These are phyloP conservation scores for Melanotus villosus DNA, from an alignment of 2,888 invertebrate species.

Conservation along the genomic window DNA sequence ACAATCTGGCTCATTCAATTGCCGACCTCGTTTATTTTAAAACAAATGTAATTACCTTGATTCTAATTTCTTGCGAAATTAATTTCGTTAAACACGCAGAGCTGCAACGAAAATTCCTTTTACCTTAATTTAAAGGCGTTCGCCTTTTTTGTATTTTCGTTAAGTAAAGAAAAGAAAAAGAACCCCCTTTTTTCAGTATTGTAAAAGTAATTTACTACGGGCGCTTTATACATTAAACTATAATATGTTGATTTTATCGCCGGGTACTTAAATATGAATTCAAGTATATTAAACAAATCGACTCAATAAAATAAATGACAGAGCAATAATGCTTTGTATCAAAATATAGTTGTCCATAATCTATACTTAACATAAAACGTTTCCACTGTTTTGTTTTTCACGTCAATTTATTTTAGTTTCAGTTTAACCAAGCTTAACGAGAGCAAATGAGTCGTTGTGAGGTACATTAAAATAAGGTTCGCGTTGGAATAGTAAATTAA, in stretches of 20 bases:
- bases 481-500: conserved; percentile 45
- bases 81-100: conserved; percentile 35
- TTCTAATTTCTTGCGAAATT: conserved; percentile 50
- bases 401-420: conserved; percentile 20
- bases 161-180: no score
- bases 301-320: conserved; percentile 40
- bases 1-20: conserved; percentile 60
- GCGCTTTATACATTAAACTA: conserved; percentile 7
- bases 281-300: conserved; percentile 39
- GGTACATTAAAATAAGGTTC: conserved; percentile 33
- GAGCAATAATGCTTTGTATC: conserved; percentile 24
- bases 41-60: conserved; percentile 54
- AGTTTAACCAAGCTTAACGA: conserved; percentile 15
- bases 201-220: conserved; percentile 20
- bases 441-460: conserved; percentile 28
- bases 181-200: no score
- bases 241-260: conserved; percentile 27
- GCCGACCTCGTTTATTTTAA: conserved; percentile 57
- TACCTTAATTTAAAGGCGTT: no score
- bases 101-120: no score
- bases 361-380: conserved; percentile 27
- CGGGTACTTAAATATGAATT: conserved; percentile 32
- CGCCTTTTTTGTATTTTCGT: no score
- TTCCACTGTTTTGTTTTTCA: conserved; percentile 13
- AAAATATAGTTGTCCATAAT: conserved; percentile 31